A percentile compares a stretch with the other conserved stretches of the same genome.
Conservation (phyloP, 2,113 vertebrate genomes). For the rabbit (Oryctolagus cuniculus) region DNA sequence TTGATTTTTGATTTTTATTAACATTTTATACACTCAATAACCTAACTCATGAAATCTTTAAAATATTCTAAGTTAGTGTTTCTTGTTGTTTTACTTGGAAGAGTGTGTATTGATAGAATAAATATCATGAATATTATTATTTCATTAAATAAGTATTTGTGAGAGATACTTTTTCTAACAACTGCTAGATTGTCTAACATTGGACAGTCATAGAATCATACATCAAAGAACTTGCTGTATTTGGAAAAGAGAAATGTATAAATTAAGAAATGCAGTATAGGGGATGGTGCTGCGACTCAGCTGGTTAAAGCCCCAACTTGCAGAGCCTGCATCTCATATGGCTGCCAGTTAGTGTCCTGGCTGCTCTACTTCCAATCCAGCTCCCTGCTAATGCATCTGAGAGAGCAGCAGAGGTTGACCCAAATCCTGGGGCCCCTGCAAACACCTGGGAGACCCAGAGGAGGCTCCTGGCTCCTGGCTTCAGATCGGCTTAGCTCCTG, state of each 20-base stretch:
- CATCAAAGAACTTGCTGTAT: not conserved
- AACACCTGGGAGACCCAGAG: too few relatives aligned
- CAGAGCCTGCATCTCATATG: too few relatives aligned
- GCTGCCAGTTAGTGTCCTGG: too few relatives aligned
- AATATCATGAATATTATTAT: not conserved
- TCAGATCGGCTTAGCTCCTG: too few relatives aligned
- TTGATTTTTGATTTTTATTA: constrained; percentile 44
- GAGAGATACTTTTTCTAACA: not conserved
- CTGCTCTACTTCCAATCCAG: too few relatives aligned
- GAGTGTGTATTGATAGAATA: not conserved
- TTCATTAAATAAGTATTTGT: constrained; percentile 41
- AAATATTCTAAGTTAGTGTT: not conserved
- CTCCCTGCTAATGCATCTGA: too few relatives aligned
- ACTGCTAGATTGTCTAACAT: not conserved
- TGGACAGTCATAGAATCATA: not conserved
- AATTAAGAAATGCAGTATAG: not conserved
- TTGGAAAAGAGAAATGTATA: constrained; percentile 22
- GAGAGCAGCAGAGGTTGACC: too few relatives aligned
- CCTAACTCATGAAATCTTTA: not conserved
- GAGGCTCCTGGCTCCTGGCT: too few relatives aligned
- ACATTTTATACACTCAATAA: not conserved
- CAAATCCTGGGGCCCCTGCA: too few relatives aligned
- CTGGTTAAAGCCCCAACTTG: too few relatives aligned
- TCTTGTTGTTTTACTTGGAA: constrained; percentile 10
- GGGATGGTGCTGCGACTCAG: too few relatives aligned